Evolutionary conservation across 2,113 vertebrate species (phyloP).

Genomic region (Petromus typicus): DNA sequence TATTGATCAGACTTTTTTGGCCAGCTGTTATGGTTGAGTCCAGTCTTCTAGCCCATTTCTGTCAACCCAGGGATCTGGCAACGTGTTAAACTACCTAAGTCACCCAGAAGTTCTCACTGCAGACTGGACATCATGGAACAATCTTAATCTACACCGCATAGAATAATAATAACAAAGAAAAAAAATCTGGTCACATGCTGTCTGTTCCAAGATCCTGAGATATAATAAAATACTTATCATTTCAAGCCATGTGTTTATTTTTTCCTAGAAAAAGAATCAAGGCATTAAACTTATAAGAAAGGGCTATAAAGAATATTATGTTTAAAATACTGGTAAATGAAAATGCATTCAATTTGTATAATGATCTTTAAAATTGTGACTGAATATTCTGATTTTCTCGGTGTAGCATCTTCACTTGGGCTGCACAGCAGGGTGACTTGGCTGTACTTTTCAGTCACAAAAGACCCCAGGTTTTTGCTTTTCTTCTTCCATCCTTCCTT

Average conservation of each 20-base stretch:
- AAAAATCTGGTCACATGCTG: background rate
- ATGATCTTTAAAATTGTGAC: background rate
- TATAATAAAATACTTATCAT: background rate
- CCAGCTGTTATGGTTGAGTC: background rate
- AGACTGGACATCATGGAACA: background rate
- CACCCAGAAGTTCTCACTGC: background rate
- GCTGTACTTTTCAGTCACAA: background rate
- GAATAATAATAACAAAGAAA: background rate
- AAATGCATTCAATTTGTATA: background rate
- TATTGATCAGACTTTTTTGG: background rate
- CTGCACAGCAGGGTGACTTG: background rate
- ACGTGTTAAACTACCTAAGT: background rate
- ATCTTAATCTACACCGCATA: background rate
- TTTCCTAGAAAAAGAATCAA: background rate
- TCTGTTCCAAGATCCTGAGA: background rate
- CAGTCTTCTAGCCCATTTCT: background rate
- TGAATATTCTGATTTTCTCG: background rate
- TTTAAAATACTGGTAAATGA: background rate
- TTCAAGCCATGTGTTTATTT: background rate
- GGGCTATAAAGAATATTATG: background rate
- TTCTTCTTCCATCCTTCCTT: too few species aligned
- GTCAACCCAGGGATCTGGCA: background rate
- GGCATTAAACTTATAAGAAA: background rate
- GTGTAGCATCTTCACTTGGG: background rate
- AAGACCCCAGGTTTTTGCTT: background rate